phyloP scores from a whole-genome alignment of 2,888 invertebrate genomes.

The Calameuta filiformis region DNA sequence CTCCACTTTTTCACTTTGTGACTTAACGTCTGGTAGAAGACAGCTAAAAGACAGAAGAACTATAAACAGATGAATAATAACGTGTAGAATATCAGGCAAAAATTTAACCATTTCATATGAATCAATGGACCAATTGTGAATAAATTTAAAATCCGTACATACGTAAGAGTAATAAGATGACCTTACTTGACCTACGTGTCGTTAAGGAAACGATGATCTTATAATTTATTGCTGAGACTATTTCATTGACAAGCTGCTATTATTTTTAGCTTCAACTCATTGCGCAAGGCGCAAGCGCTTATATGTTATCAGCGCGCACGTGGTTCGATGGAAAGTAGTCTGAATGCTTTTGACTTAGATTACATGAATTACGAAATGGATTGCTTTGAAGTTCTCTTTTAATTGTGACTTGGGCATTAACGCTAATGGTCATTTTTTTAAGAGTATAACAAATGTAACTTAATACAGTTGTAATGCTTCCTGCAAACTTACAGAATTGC shows the following conservation, averaged over 20 bases:
- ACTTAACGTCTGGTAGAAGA: not conserved
- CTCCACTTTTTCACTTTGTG: not conserved
- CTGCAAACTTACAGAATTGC: not conserved
- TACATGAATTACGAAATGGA: not conserved
- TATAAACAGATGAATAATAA: not conserved
- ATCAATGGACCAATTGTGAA: not conserved
- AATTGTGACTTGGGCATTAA: not conserved
- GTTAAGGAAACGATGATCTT: not conserved
- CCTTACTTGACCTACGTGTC: not conserved
- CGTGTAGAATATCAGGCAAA: not conserved
- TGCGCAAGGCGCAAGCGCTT: not conserved
- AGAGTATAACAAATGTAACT: not conserved
- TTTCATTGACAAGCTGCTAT: not conserved
- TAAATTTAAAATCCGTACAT: not conserved
- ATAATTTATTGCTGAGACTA: not conserved
- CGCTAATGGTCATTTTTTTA: not conserved
- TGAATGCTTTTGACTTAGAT: not conserved
- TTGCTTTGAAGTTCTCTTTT: not conserved
- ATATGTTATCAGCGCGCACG: not conserved
- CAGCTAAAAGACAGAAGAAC: not conserved
- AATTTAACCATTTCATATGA: not conserved
- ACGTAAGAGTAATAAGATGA: not conserved
- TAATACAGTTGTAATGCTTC: not conserved
- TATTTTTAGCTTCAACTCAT: not conserved
- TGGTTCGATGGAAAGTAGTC: not conserved